Conservation (phyloP, 64 coral and sea anemone genomes). For the Stichodactyla helianthus region DNA sequence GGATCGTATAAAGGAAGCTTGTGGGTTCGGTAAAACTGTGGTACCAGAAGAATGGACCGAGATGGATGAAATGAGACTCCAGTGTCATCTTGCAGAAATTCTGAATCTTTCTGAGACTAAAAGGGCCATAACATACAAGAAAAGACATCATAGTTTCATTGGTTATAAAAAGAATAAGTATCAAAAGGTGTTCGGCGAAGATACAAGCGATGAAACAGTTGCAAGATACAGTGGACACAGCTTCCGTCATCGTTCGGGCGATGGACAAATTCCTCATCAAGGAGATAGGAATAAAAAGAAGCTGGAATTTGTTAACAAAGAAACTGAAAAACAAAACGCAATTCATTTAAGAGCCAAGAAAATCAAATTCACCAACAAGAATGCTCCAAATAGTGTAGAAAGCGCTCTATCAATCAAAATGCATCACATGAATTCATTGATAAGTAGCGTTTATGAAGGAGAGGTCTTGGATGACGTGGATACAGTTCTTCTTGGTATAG, state of each 20-base stretch:
- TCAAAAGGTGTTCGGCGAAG: neutral
- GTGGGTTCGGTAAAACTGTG: neutral
- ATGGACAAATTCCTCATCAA: neutral
- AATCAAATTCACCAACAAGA: neutral
- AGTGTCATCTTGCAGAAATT: neutral
- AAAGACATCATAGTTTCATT: neutral
- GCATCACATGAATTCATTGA: neutral
- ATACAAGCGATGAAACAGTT: no score
- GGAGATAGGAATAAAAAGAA: neutral
- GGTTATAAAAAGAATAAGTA: neutral
- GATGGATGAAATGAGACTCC: neutral
- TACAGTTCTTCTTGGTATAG: neutral
- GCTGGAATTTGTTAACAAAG: neutral
- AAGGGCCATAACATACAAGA: neutral
- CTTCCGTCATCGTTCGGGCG: neutral
- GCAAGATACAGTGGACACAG: no score
- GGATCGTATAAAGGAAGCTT: constrained; percentile 17
- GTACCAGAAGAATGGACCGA: neutral
- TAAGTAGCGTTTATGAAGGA: neutral
- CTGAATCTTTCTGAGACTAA: neutral
- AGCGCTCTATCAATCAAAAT: neutral
- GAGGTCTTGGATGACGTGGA: neutral
- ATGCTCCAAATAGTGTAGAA: neutral
- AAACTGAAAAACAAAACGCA: neutral
- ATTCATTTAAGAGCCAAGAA: neutral